Evolutionary conservation across 2,113 vertebrate genomes (phyloP).

Genomic region (Oreamnos americanus): DNA sequence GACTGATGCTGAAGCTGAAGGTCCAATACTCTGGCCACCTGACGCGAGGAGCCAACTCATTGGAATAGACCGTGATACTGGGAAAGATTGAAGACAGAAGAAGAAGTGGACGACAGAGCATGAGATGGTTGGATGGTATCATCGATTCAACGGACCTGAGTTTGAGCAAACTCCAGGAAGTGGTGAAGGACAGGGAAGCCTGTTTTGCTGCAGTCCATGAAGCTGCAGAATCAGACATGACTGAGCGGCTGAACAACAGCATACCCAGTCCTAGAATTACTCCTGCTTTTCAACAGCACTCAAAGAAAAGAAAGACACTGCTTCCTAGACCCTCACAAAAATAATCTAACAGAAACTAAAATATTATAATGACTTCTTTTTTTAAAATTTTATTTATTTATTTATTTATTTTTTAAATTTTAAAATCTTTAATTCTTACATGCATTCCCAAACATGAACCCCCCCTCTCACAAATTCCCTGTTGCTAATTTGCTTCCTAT

Average conservation of each 20-base stretch:
- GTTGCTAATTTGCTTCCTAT: background rate
- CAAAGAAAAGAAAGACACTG: background rate
- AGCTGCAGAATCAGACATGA: background rate
- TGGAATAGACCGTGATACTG: background rate
- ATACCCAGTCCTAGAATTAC: background rate
- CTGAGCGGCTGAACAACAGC: background rate
- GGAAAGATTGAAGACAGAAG: background rate
- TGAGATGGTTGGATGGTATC: background rate
- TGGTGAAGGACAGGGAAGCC: background rate
- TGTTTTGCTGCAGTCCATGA: background rate
- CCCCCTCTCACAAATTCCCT: no score
- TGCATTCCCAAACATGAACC: no score
- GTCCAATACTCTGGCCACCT: background rate
- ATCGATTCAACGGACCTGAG: background rate
- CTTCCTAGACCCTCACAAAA: background rate
- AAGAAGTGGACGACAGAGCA: background rate
- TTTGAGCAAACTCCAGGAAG: background rate
- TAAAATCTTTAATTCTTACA: no score
- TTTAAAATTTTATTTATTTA: no score
- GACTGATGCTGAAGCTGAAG: background rate
- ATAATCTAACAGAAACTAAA: background rate
- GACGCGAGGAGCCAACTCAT: background rate
- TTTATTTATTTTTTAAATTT: no score
- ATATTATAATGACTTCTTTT: background rate
- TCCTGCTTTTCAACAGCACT: background rate